Conservation (phyloP, 2,113 vertebrate genomes). For the Ptilorrhoa leucosticta region DNA sequence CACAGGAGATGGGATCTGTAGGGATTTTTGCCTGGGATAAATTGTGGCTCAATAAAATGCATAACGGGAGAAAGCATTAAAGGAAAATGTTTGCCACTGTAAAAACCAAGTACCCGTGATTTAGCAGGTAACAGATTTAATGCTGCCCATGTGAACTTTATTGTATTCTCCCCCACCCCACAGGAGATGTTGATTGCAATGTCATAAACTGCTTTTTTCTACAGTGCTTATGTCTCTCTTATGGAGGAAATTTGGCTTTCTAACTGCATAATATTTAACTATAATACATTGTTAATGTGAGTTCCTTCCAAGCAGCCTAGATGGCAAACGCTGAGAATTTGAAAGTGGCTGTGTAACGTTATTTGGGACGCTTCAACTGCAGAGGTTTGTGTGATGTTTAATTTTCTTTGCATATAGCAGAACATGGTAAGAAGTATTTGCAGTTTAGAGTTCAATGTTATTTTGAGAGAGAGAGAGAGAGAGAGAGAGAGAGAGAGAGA, state of each 20-base stretch:
- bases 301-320: not conserved
- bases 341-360: not conserved
- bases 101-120: not conserved
- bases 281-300: not conserved
- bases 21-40: not conserved
- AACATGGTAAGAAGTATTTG: not conserved
- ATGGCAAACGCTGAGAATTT: not conserved
- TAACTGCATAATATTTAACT: not conserved
- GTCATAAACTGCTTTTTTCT: not conserved
- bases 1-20: not conserved
- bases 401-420: not conserved
- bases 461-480: not conserved
- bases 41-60: not conserved
- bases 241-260: not conserved
- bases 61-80: not conserved
- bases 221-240: not conserved
- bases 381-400: not conserved
- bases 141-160: not conserved
- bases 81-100: not conserved
- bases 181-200: not conserved
- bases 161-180: not conserved
- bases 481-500: not conserved
- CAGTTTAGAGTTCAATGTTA: not conserved
- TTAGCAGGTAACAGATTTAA: not conserved
- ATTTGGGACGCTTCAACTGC: not conserved